Evolutionary conservation across 2,113 vertebrate genomes (phyloP), one percentile per base, ranked within the genome.

Genomic region (Eidolon helvum): DNA sequence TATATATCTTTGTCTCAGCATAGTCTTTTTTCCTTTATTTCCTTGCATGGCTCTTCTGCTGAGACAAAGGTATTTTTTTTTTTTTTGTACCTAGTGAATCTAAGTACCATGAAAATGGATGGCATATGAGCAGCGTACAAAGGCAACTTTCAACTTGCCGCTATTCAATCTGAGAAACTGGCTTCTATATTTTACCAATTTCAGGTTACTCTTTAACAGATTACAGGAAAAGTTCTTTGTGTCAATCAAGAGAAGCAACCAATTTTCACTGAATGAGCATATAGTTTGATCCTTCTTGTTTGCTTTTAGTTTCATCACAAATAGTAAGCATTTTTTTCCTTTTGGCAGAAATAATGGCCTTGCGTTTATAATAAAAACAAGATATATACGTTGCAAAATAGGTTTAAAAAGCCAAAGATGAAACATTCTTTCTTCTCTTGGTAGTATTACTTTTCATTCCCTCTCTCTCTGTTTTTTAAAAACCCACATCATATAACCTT

Each of bases 331-430:
- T 94, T 92, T 65, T 92, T 71, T 95, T 93, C 45, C 30, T 79
- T 69, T 97, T 91, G 40, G 40, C 53, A 97, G 94, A 94, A 97
- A 92, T 85, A 97, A 92, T 53, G 38, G 21, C 2, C 94, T 97
- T 97, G 50, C 84, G 18, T 57, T 98, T 94, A 84, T 84, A 96
- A 96, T 59, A 87, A 97, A 98, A 97, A 93, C 9, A 97, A 97
- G 97, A 91, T 43, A 55, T 75, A 72, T 86, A 28, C 63, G 30
- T 84, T 90, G 80, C 84, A 87, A 59, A 57, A 30, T 18, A 85
- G 75, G 30, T 75, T 96, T 92, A 75, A 96, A 92, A 95, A 74
- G 55, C 71, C 33, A 28, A 96, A 87, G 66, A 71, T 84, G 75
- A 96, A 94, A 92, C 84, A 69, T 35, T 48, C 72, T 88, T 86